Evolutionary conservation across 1,140 invertebrate genomes (phyloP), one percentile per base, ranked within the genome.

Genomic region (Brachionus plicatilis): DNA sequence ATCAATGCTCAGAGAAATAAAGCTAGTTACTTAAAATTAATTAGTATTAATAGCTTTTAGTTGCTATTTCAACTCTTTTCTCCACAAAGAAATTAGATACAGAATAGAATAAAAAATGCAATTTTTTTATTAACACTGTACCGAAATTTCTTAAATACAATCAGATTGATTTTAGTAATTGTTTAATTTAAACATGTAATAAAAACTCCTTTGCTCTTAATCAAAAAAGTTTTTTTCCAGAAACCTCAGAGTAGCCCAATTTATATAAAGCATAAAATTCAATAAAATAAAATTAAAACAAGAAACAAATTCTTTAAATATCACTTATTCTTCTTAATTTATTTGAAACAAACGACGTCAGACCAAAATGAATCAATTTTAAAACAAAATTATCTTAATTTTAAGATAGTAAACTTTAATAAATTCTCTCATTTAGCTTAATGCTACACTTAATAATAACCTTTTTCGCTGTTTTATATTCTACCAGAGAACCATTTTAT

Each of bases 361-460:
- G 68, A 3, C n/a, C 17, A 41, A 17, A 20, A 41, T 43, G 17
- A 72, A 72, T 43, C 37, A 41, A 72, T 43, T 41, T 33, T 41
- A 41, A 43, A 72, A 43, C 29, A 41, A 72, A 41, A 43, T 72
- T 20, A 72, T 41, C 41, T 72, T 41, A 9, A 43, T 72, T 72
- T 72, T 43, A 43, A 43, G 68, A 72, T 72, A 72, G 33, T 72
- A 72, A 72, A 41, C 17, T 43, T 20, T 72, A 43, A 20, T 43
- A 43, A 41, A 20, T 72, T 72, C 37, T 33, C 27, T 33, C 66
- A 68, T 68, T 68, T 43, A 72, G 17, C 8, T 72, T 72, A 72
- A 72, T 72, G 68, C 37, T 72, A 72, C 68, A 72, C 68, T 72
- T 72, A 72, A 72, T 72, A 20, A 41, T 72, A 72, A 72, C 68